Evolutionary conservation across 2,888 invertebrate species (phyloP).

Genomic region (Saturnia japonica): DNA sequence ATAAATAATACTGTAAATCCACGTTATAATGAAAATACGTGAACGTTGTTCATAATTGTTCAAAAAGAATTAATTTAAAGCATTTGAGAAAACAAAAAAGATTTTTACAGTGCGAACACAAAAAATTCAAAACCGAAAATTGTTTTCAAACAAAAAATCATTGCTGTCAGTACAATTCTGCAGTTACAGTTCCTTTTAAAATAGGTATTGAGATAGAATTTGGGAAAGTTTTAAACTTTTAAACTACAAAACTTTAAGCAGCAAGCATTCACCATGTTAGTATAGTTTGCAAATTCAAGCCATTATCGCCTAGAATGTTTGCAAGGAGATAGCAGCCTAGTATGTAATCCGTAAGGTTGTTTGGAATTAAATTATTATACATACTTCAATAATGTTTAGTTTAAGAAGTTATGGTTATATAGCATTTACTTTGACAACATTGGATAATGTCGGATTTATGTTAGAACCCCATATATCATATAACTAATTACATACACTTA

Average conservation of each 20-base stretch:
- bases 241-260: not conserved
- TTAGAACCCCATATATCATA: too few species aligned
- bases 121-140: not conserved
- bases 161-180: slow-evolving; percentile 3
- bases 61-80: not conserved
- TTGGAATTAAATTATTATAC: not conserved
- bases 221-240: slow-evolving; percentile 4
- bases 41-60: not conserved
- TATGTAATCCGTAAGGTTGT: not conserved
- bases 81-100: not conserved
- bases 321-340: not conserved
- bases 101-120: not conserved
- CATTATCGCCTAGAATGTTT: not conserved
- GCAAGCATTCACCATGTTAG: not conserved
- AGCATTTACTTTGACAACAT: too few species aligned
- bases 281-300: not conserved
- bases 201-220: slow-evolving; percentile 6
- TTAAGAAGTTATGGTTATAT: not conserved
- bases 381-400: not conserved
- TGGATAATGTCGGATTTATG: too few species aligned
- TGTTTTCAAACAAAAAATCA: not conserved
- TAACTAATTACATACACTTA: too few species aligned
- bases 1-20: not conserved
- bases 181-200: slow-evolving; percentile 7
- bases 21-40: not conserved